Base-by-base conservation (phyloP, 2,888 invertebrate genomes). In the Tiphia femorata region DNA sequence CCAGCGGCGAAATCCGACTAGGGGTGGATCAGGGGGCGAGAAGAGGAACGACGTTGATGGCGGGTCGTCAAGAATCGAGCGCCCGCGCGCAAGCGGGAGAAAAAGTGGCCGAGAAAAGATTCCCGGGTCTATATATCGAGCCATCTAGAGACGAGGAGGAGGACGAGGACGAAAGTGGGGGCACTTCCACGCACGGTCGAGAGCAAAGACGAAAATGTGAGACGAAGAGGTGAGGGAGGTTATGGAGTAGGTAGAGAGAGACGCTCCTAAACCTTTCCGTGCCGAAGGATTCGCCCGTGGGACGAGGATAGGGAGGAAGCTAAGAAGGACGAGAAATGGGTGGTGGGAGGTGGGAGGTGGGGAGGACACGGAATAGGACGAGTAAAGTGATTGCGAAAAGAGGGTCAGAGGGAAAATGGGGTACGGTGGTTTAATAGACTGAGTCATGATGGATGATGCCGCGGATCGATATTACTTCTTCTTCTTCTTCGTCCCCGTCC, bases 391-490 rank as follows among this genome's bases (percentile, higher is more conserved):
- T 73, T 73, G 74, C 72, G 72, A 62, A 60, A 67, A 70, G 54
- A 67, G 66, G 70, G 68, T 63, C 61, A 62, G 64, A 59, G 55
- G 65, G 65, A 65, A 61, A 69, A 71, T 62, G 62, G 67, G 75
- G 66, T 68, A 75, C 68, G 75, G 61, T 68, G 75, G 73, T 76
- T 78, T 78, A 77, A 77, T 78, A 78, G 77, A 78, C 71, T 72
- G 73, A 70, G 67, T 71, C 73, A 72, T 77, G 77, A 78, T 78
- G 77, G 77, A 78, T 78, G 77, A 75, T 62, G 58, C 38, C 47
- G n/a, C n/a, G 46, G 70, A 75, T 73, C 76, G 76, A 77, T 77
- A 77, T 76, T 68, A 70, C 70, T 72, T 72, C 67, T 75, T 67
- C 66, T 62, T 58, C 42, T 43, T 23, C 33, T 29, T 33, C 25